A percentile compares a stretch with the other conserved stretches of the same genome.
These are phyloP conservation scores for Misgurnus mizolepis DNA, from an alignment of 2,113 vertebrate species.

Conservation along the genomic window DNA sequence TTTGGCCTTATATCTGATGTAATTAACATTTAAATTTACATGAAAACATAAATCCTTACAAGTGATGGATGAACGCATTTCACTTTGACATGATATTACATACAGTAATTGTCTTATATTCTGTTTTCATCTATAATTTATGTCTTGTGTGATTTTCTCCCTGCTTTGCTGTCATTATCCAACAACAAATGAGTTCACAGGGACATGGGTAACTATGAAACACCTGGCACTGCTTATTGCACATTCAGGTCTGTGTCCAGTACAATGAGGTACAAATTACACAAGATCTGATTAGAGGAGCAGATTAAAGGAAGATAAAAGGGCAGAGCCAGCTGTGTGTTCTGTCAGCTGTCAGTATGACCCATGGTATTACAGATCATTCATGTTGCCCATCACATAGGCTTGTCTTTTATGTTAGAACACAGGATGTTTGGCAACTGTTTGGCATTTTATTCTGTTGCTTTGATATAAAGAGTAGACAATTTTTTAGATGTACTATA, in stretches of 20 bases:
- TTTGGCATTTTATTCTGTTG: neutral
- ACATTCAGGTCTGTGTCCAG: slow-evolving; percentile 23
- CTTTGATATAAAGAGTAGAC: too few relatives aligned
- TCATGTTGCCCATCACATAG: slow-evolving; percentile 31
- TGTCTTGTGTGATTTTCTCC: neutral
- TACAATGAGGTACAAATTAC: slow-evolving; percentile 48
- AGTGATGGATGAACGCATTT: neutral
- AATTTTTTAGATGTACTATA: neutral
- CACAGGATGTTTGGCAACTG: neutral
- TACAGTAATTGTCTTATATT: neutral
- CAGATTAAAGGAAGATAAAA: slow-evolving; percentile 51
- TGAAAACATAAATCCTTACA: neutral
- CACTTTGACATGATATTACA: neutral
- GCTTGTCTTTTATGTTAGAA: slow-evolving; percentile 37
- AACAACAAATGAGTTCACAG: neutral
- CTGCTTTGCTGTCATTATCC: neutral
- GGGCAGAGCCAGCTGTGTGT: slow-evolving; percentile 45
- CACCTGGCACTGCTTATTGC: slow-evolving; percentile 52
- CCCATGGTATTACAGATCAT: slow-evolving; percentile 9
- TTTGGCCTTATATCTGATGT: neutral
- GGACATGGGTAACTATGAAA: slow-evolving; percentile 31
- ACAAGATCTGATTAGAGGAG: slow-evolving; percentile 50
- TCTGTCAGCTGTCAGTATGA: slow-evolving; percentile 41
- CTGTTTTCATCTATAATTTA: neutral
- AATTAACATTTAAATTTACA: neutral